These are phyloP conservation scores for Leptobrachium ailaonicum DNA, from an alignment of 2,113 vertebrate species.

Conservation along the genomic window DNA sequence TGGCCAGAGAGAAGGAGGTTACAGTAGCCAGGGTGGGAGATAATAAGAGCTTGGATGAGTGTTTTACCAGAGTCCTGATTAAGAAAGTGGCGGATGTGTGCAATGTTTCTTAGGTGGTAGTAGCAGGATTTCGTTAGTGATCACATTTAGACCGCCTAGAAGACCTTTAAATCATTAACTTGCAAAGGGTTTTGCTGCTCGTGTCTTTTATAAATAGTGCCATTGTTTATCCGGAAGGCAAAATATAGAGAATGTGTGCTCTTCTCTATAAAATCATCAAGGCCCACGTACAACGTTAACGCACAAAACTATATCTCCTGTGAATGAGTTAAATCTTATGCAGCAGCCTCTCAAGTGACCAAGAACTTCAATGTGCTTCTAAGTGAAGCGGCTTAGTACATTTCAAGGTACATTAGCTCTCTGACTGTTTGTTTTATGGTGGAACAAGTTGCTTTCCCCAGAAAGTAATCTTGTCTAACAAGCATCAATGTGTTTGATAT, in stretches of 20 bases:
- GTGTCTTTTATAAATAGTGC: neutral
- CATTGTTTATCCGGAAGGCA: no score
- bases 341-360: slow-evolving; percentile 29
- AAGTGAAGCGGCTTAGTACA: slow-evolving; percentile 23
- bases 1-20: no score
- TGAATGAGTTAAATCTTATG: slow-evolving; percentile 32
- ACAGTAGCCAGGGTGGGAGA: no score
- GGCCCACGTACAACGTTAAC: neutral
- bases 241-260: no score
- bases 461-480: slow-evolving; percentile 47
- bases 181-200: no score
- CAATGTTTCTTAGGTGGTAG: no score
- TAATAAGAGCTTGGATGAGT: no score
- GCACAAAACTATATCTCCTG: neutral
- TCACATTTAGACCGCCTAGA: no score
- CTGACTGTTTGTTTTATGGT: slow-evolving; percentile 44
- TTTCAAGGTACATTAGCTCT: slow-evolving; percentile 44
- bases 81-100: no score
- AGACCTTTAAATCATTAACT: no score
- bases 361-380: slow-evolving; percentile 30
- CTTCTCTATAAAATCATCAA: neutral
- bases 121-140: no score
- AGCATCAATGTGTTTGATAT: slow-evolving; percentile 35
- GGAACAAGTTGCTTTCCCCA: slow-evolving; percentile 47
- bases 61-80: no score